Evolutionary conservation across 1,140 invertebrate species (phyloP).

Genomic region (Drosophila sp.): DNA sequence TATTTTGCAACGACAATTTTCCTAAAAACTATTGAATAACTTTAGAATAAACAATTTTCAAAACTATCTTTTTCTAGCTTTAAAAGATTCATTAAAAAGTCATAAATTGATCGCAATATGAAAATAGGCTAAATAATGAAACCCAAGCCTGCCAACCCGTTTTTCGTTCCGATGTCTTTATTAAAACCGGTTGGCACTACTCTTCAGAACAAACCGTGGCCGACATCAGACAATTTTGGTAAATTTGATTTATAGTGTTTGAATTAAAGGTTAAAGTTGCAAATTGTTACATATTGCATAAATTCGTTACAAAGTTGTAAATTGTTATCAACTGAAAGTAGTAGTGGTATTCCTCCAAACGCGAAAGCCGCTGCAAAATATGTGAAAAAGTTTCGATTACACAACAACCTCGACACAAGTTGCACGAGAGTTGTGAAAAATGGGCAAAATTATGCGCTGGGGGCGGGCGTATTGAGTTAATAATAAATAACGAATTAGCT

Average conservation of each 20-base stretch:
- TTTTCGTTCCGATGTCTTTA: too few species aligned
- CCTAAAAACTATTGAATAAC: too few species aligned
- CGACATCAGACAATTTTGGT: conserved; percentile 47
- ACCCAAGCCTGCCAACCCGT: too few species aligned
- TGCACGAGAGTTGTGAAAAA: conserved; percentile 49
- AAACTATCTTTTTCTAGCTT: too few species aligned
- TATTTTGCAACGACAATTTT: too few species aligned
- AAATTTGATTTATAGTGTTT: conserved; percentile 41
- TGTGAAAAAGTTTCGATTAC: conserved; percentile 59
- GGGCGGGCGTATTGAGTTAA: conserved; percentile 10
- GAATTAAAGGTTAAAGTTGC: conserved; percentile 25
- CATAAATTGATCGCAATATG: too few species aligned
- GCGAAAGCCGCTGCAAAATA: neutral
- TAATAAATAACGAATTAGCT: conserved; percentile 5
- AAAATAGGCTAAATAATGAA: too few species aligned
- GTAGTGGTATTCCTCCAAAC: neutral
- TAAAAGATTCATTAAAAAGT: too few species aligned
- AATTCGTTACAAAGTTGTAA: neutral
- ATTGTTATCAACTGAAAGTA: neutral
- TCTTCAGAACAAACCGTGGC: conserved; percentile 36
- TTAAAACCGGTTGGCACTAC: too few species aligned
- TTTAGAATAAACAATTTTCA: too few species aligned
- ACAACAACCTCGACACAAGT: conserved; percentile 56
- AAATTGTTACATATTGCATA: conserved; percentile 2
- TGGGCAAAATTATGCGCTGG: conserved; percentile 47